Evolutionary conservation across 2,113 vertebrate genomes (phyloP), one percentile per base, ranked within the genome.

Genomic region (Hystrix cristata): DNA sequence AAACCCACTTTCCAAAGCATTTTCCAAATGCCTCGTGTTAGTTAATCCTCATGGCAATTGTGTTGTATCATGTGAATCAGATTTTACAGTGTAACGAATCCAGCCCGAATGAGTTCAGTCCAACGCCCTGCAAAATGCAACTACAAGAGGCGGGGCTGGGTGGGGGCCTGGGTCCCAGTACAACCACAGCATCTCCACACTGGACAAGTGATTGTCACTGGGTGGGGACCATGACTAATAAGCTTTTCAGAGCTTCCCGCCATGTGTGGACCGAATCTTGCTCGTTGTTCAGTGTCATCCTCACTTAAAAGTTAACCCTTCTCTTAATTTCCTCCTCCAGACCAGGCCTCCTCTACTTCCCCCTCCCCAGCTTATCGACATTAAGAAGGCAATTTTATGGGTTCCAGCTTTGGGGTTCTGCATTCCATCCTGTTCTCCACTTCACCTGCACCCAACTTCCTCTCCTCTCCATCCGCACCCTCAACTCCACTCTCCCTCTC

Each of bases 61-160:
- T 80, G 38, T 16, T 14, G 23, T 38, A 1, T n/a, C 15, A 19
- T 78, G 31, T 48, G 69, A 71, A 64, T 64, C 25, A 21, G 16
- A 95, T 82, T 90, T 72, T 94, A 87, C 34, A 94, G 67, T 81
- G 91, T 48, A n/a, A 67, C 85, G 60, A 79, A 21, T 8, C 51
- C 46, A 8, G 29, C 31, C 51, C 43, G 23, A 57, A 59, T 29
- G 82, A 76, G 31, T 82, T 65, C 62, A 91, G 8, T 46, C 62
- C 57, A 79, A 43, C 60, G 64, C 16, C 55, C 11, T 38, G 57
- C 51, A 59, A 9, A 46, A 12, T 19, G 13, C 15, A 72, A 21
- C 10, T 8, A 13, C 15, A 1, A 3, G 14, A 19, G 51, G 53
- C 25, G 51, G n/a, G 19, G 60, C 13, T 62, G 80, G 72, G 29